phyloP scores from a whole-genome alignment of 35 echinoderm and acorn worm genomes.

The Diadema setosum region DNA sequence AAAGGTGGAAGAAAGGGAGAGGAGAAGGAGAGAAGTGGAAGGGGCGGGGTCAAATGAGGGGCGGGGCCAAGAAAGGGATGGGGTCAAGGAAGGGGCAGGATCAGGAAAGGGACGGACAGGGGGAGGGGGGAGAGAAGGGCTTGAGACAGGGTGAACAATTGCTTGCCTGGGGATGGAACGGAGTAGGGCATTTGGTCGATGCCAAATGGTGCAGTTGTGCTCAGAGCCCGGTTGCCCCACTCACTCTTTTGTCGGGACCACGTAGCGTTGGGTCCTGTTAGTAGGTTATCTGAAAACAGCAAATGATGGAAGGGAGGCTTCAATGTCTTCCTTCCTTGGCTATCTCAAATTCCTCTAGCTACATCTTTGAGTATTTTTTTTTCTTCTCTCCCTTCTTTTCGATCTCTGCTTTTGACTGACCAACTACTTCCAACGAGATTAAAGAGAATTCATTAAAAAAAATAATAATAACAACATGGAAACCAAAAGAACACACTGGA shows the following conservation, averaged over 20 bases:
- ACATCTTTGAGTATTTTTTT: no score
- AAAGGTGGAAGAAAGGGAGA: background rate
- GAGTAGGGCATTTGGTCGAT: constrained; percentile 10
- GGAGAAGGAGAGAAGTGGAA: background rate
- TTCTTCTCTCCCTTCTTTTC: no score
- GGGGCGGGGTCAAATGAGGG: background rate
- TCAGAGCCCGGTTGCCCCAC: constrained; percentile 65
- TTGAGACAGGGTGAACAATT: background rate
- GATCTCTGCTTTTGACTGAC: no score
- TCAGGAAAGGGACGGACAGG: background rate
- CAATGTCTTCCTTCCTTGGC: no score
- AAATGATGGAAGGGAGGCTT: no score
- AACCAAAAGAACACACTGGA: no score
- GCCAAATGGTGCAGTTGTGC: constrained; percentile 54
- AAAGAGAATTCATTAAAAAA: no score
- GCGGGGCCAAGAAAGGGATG: background rate
- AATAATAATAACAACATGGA: no score
- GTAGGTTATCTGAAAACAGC: constrained; percentile 56
- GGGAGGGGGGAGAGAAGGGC: background rate
- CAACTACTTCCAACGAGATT: no score
- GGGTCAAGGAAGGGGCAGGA: background rate
- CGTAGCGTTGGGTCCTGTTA: constrained; percentile 62
- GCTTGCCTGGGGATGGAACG: constrained; percentile 25
- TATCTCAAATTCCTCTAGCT: no score
- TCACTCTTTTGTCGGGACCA: constrained; percentile 84